A percentile compares a stretch with the other conserved stretches of the same genome.
Conservation (phyloP, 2,888 invertebrate genomes). For the Leuctra nigra region DNA sequence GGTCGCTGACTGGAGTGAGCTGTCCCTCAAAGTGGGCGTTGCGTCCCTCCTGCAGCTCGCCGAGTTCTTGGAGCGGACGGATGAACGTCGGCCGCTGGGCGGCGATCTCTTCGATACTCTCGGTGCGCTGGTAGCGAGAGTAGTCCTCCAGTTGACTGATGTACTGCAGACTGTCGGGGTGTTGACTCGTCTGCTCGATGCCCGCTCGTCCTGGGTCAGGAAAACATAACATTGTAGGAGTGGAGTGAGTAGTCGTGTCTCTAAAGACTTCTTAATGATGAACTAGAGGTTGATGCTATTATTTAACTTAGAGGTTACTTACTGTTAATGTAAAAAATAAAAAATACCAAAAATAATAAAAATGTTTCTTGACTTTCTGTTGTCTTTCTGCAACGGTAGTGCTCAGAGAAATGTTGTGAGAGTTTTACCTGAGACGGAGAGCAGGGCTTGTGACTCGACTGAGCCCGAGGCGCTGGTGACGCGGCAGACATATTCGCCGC, state of each 20-base stretch:
- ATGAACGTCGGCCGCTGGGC: conserved; percentile 82
- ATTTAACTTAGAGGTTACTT: too few relatives aligned
- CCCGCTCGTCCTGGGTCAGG: conserved; percentile 56
- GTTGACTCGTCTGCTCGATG: conserved; percentile 82
- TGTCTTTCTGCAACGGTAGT: too few relatives aligned
- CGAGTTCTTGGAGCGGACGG: conserved; percentile 77
- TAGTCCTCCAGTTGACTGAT: conserved; percentile 88
- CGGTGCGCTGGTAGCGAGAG: conserved; percentile 76
- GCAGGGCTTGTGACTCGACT: conserved; percentile 75
- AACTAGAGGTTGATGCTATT: too few relatives aligned
- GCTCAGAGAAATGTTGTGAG: too few relatives aligned
- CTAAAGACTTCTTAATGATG: too few relatives aligned
- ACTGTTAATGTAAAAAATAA: too few relatives aligned
- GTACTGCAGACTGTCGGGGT: conserved; percentile 85
- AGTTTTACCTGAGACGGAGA: conserved; percentile 65
- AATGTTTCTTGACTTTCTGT: too few relatives aligned
- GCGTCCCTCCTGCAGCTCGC: conserved; percentile 81
- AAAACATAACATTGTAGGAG: too few relatives aligned
- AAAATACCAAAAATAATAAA: too few relatives aligned
- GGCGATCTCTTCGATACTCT: conserved; percentile 73
- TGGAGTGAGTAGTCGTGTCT: too few relatives aligned
- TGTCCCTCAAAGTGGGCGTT: conserved; percentile 93
- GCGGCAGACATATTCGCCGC: conserved; percentile 85
- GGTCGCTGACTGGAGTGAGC: conserved; percentile 85
- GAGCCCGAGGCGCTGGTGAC: conserved; percentile 81